Evolutionary conservation across 2,113 vertebrate genomes (phyloP).

Genomic region (Syngnathus floridae): DNA sequence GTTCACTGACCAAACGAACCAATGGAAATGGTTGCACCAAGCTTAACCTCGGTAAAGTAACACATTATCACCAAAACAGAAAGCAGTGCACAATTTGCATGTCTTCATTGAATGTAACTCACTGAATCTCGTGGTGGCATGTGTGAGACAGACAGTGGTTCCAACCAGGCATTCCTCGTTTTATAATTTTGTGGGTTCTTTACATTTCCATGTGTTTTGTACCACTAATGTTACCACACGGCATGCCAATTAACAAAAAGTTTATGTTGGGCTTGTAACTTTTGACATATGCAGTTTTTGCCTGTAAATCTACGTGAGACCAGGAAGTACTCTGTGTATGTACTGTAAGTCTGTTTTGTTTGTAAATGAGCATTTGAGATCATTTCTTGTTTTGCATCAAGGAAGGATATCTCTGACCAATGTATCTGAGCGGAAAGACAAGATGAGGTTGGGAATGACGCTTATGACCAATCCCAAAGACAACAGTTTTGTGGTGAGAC

Average conservation of each 20-base stretch:
- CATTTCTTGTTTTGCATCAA: slow-evolving; percentile 58
- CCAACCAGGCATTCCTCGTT: slow-evolving; percentile 49
- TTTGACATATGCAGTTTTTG: slow-evolving; percentile 22
- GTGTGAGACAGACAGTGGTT: slow-evolving; percentile 34
- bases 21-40: slow-evolving; percentile 82
- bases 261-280: slow-evolving; percentile 29
- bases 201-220: slow-evolving; percentile 53
- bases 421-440: slow-evolving; percentile 92
- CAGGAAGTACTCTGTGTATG: slow-evolving; percentile 44
- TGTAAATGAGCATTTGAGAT: slow-evolving; percentile 14
- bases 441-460: slow-evolving; percentile 95
- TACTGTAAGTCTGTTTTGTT: slow-evolving; percentile 2
- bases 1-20: slow-evolving; percentile 72
- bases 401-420: slow-evolving; percentile 96
- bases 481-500: slow-evolving; percentile 93
- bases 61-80: background rate
- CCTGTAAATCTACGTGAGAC: slow-evolving; percentile 26
- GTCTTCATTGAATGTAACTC: slow-evolving; percentile 12
- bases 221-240: slow-evolving; percentile 34
- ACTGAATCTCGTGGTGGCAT: slow-evolving; percentile 34
- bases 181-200: slow-evolving; percentile 42
- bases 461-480: slow-evolving; percentile 86
- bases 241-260: slow-evolving; percentile 30
- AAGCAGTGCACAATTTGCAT: slow-evolving; percentile 1
- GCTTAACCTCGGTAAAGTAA: slow-evolving; percentile 86